Conservation (phyloP, 2,888 invertebrate genomes). For the Copidosoma aretas region DNA sequence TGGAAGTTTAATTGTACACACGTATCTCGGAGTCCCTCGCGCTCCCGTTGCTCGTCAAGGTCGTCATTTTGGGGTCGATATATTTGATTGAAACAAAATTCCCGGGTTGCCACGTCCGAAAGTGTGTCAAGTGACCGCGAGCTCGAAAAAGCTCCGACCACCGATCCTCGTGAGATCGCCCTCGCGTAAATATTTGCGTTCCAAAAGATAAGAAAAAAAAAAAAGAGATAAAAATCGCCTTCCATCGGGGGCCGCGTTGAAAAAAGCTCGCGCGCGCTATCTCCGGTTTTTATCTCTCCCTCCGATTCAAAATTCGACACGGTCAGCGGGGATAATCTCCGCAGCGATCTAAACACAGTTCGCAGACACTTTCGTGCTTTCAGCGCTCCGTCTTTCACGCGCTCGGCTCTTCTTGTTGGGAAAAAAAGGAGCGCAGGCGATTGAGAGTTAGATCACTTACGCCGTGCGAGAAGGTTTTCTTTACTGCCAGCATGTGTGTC, state of each 20-base stretch:
- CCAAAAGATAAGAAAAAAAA: not conserved
- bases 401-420: not conserved
- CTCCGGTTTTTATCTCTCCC: not conserved
- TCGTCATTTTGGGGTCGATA: no score
- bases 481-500: slow-evolving; percentile 17
- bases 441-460: slow-evolving; percentile 23
- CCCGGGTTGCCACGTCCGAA: no score
- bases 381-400: not conserved
- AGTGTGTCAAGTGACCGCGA: no score
- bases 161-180: not conserved
- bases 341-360: slow-evolving; percentile 13
- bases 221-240: not conserved
- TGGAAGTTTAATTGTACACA: no score
- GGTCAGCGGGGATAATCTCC: not conserved
- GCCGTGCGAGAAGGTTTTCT: not conserved
- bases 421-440: slow-evolving; percentile 8
- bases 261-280: not conserved
- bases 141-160: no score
- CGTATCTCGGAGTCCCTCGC: no score
- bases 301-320: not conserved
- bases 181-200: not conserved
- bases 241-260: not conserved
- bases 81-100: no score
- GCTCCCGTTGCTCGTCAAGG: no score
- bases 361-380: slow-evolving; percentile 2